Percentiles rank a stretch among this genome's conserved stretches.
These are phyloP conservation scores for Steinernema hermaphroditum DNA, from an alignment of 2,888 invertebrate genomes.

Conservation along the genomic window DNA sequence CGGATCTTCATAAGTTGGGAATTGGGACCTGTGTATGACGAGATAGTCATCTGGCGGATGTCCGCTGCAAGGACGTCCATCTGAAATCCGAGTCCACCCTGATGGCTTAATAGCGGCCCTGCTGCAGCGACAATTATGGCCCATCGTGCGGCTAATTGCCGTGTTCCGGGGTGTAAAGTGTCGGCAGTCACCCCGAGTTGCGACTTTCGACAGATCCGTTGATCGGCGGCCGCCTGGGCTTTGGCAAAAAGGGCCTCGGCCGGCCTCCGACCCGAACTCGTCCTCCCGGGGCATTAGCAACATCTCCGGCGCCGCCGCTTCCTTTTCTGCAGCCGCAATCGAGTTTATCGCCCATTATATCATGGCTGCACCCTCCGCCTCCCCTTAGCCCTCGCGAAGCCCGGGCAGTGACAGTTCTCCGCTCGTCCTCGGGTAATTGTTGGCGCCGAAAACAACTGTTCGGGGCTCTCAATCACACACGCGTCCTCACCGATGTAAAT, in stretches of 20 bases:
- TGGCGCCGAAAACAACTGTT: slow-evolving; percentile 20
- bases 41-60: too few relatives aligned
- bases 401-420: neutral
- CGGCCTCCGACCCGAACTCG: neutral
- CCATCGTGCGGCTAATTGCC: neutral
- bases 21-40: too few relatives aligned
- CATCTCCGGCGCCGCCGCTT: slow-evolving; percentile 14
- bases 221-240: slow-evolving; percentile 18
- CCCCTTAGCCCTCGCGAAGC: too few relatives aligned
- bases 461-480: slow-evolving; percentile 21
- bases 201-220: neutral
- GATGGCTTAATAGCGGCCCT: slow-evolving; percentile 23
- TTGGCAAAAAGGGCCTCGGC: slow-evolving; percentile 2
- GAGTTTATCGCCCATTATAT: slow-evolving; percentile 24
- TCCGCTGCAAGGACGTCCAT: neutral
- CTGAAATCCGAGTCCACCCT: slow-evolving; percentile 10
- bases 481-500: slow-evolving; percentile 20
- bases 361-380: neutral
- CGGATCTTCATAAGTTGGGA: too few relatives aligned
- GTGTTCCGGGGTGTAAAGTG: slow-evolving; percentile 20
- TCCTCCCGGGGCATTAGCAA: neutral
- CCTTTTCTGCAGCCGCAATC: slow-evolving; percentile 21
- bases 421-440: slow-evolving; percentile 1
- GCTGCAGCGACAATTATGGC: slow-evolving; percentile 6
- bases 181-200: neutral